phyloP scores from a whole-genome alignment of 2,797 vertebrate species.

The Hirundo rustica region DNA sequence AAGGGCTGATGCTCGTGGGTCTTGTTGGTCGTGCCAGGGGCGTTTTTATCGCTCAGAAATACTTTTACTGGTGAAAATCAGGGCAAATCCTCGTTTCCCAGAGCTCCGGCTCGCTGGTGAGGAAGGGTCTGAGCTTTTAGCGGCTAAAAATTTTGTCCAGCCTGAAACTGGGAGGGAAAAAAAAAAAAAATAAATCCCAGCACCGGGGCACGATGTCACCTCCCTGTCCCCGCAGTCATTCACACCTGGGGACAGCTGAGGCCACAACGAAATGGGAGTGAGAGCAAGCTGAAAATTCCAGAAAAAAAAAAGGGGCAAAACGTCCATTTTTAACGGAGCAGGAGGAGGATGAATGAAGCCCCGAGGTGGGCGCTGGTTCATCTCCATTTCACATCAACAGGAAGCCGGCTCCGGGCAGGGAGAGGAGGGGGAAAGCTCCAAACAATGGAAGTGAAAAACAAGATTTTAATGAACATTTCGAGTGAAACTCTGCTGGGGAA shows the following conservation, averaged over 20 bases:
- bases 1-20: not conserved
- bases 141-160: fast-evolving
- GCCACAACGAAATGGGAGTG: fast-evolving
- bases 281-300: not conserved
- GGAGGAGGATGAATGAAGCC: not conserved
- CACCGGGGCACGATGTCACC: fast-evolving
- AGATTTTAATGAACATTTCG: fast-evolving
- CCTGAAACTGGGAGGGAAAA: not conserved
- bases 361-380: not conserved
- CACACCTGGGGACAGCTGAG: not conserved
- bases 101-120: fast-evolving
- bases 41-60: not conserved
- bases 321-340: fast-evolving
- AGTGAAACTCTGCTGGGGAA: not conserved
- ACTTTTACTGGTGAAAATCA: fast-evolving
- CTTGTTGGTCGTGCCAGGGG: fast-evolving
- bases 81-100: not conserved
- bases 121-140: not conserved
- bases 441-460: not conserved
- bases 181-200: too few species aligned
- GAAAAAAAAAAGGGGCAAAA: not conserved
- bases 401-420: not conserved
- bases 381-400: not conserved
- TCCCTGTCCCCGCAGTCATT: not conserved
- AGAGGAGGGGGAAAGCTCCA: not conserved